Percentiles rank a stretch among this genome's conserved stretches.
Evolutionary conservation across 2,113 vertebrate species (phyloP).

Genomic region (Pavo muticus): DNA sequence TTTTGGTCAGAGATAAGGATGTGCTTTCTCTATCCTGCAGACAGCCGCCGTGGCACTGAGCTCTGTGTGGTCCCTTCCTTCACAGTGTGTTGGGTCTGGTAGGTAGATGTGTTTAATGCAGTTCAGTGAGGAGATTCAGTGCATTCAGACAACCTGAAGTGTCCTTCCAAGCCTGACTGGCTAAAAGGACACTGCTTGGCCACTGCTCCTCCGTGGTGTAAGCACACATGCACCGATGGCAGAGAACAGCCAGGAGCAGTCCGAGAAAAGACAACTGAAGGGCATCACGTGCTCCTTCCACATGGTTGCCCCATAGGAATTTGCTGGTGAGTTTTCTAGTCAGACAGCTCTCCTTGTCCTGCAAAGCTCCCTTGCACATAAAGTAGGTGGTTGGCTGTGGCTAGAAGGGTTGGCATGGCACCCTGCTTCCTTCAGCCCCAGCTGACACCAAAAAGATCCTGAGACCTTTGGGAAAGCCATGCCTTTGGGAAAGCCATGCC

Average conservation of each 20-base stretch:
- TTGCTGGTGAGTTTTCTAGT: not conserved
- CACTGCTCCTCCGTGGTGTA: not conserved
- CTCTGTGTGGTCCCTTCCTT: not conserved
- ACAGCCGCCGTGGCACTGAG: not conserved
- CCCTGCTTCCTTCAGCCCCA: not conserved
- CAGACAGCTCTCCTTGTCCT: not conserved
- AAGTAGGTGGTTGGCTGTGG: not conserved
- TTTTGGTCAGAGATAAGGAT: constrained; percentile 19
- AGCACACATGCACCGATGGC: not conserved
- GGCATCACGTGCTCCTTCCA: not conserved
- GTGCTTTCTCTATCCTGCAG: not conserved
- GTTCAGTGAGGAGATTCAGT: not conserved
- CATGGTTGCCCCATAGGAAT: not conserved
- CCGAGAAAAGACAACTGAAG: constrained; percentile 10
- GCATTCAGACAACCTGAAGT: constrained; percentile 11
- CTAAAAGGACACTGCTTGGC: not conserved
- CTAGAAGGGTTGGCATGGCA: not conserved
- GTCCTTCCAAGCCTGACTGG: not conserved
- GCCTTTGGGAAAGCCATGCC: not conserved
- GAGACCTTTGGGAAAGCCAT: not conserved
- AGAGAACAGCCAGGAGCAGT: constrained; percentile 10
- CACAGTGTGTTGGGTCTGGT: constrained; percentile 67
- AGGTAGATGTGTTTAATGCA: constrained; percentile 13
- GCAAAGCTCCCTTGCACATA: not conserved
- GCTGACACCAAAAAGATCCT: not conserved